Evolutionary conservation across 2,888 invertebrate genomes (phyloP), one percentile per base, ranked within the genome.

Genomic region (Fragum whitleyi): DNA sequence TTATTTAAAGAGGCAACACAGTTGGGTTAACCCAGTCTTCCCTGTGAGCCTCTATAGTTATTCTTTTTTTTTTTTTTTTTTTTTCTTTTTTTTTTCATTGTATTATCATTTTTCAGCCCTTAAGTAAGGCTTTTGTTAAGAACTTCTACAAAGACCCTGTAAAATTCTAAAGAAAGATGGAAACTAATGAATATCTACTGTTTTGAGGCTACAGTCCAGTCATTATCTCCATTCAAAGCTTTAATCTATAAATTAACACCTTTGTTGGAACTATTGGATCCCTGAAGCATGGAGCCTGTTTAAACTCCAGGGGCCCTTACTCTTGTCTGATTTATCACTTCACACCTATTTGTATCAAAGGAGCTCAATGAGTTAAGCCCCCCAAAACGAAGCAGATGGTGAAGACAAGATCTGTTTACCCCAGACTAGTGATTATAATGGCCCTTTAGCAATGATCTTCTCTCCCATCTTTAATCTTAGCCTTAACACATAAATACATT

Each of bases 261-360:
- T 69, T 53, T 53, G 53, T 51, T 19, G 51, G 69, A 69, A 51
- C 51, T 29, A 67, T 42, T 28, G 23, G 67, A 47, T 47, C 67
- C 11, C 47, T 23, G 11, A 67, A 16, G 23, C 47, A 67, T 67
- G 42, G 36, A 21, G 32, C 65, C 42, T 65, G 65, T 65, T 42
- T 42, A 42, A 65, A 65, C 65, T 65, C n/a, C 65, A 65, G 65
- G 65, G 42, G 21, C 32, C 65, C 23, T 7, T 65, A 21, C 42
- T 65, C 65, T 23, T 36, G 65, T 14, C 23, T 70, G 53, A 55
- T 70, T 55, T 55, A 53, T 70, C 70, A 51, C 29, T 26, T 73
- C 62, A 73, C 47, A 73, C 62, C 51, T 73, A 28, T 11, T 73
- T 28, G 42, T 55, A 70, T 70, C 70, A 70, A 70, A 70, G 70